These are phyloP conservation scores for Simalia tracyae DNA, from an alignment of 2,797 vertebrate genomes.

Conservation along the genomic window DNA sequence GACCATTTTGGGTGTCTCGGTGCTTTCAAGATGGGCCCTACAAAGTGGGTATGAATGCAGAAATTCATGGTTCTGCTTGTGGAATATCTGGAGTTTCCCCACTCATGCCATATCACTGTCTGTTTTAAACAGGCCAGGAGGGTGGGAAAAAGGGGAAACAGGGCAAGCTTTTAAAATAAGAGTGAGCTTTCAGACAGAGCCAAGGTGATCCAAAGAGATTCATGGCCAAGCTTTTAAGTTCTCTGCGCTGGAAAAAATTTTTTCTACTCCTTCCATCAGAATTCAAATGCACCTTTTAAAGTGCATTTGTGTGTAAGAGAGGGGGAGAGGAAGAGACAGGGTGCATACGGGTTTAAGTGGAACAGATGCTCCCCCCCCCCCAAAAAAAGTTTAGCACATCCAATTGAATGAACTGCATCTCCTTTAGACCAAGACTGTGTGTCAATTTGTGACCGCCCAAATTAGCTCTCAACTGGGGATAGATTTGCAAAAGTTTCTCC, in stretches of 20 bases:
- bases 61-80: background rate
- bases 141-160: fast-evolving
- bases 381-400: background rate
- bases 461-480: background rate
- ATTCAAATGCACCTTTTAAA: background rate
- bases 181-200: background rate
- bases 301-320: background rate
- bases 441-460: background rate
- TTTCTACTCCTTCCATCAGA: background rate
- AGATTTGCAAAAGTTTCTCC: background rate
- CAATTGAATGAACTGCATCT: background rate
- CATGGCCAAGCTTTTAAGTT: background rate
- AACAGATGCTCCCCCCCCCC: background rate
- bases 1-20: background rate
- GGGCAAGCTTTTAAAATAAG: background rate
- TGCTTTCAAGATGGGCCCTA: background rate
- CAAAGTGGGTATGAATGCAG: background rate
- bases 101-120: fast-evolving
- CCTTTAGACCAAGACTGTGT: background rate
- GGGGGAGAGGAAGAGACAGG: background rate
- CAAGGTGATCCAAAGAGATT: background rate
- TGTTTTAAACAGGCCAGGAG: background rate
- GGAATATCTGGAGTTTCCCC: background rate
- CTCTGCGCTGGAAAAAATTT: background rate
- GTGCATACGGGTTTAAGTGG: background rate